Evolutionary conservation across 2,888 invertebrate species (phyloP).

Genomic region (Dynastes tityus): DNA sequence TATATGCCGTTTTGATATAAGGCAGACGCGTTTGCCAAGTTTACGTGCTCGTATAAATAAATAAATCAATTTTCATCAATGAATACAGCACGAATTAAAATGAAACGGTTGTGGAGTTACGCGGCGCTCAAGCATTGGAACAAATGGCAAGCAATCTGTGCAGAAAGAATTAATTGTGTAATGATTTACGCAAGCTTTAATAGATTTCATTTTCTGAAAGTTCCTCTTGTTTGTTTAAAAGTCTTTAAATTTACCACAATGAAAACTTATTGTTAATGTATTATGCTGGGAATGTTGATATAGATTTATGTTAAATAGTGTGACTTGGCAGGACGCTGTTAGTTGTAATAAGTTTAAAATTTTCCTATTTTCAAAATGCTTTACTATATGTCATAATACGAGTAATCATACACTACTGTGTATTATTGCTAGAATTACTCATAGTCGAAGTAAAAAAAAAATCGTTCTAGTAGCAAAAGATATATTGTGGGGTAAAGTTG

Average conservation of each 20-base stretch:
- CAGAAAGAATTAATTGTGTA: conserved; percentile 39
- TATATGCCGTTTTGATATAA: conserved; percentile 29
- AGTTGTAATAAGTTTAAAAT: too few species aligned
- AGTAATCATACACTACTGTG: too few species aligned
- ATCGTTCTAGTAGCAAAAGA: too few species aligned
- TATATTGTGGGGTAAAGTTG: too few species aligned
- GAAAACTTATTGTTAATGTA: conserved; percentile 21
- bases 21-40: conserved; percentile 45
- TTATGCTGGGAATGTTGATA: not conserved
- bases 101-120: conserved; percentile 14
- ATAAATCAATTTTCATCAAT: conserved; percentile 48
- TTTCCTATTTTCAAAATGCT: too few species aligned
- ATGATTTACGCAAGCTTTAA: conserved; percentile 35
- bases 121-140: conserved; percentile 26
- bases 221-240: conserved; percentile 31
- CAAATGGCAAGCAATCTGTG: conserved; percentile 37
- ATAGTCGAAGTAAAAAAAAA: too few species aligned
- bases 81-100: conserved; percentile 41
- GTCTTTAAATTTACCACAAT: conserved; percentile 28
- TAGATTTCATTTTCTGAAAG: conserved; percentile 20
- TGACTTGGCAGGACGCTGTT: too few species aligned
- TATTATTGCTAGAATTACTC: too few species aligned
- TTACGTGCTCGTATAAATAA: conserved; percentile 37
- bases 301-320: too few species aligned
- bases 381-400: too few species aligned